Conservation (phyloP, 2,888 invertebrate genomes). For the Thereva unica region DNA sequence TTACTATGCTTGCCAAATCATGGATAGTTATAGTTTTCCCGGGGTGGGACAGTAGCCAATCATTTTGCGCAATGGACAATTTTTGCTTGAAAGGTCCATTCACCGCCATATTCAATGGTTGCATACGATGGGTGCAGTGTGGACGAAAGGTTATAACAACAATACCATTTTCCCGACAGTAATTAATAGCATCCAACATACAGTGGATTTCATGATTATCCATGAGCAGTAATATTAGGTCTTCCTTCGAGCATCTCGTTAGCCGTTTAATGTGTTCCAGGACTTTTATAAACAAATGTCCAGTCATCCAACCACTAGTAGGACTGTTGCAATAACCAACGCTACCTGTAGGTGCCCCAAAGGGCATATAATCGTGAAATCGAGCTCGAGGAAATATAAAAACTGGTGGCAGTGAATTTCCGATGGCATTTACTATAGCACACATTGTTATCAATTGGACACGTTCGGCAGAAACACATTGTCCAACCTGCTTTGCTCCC, state of each 20-base stretch:
- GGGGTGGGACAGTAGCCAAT: too few relatives aligned
- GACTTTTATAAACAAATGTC: background rate
- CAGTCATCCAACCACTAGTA: constrained; percentile 40
- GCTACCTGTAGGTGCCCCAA: constrained; percentile 38
- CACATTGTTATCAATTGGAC: too few relatives aligned
- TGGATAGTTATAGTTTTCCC: too few relatives aligned
- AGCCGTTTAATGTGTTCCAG: too few relatives aligned
- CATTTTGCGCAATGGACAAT: too few relatives aligned
- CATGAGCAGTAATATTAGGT: too few relatives aligned
- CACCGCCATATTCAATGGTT: too few relatives aligned
- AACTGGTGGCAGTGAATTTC: too few relatives aligned
- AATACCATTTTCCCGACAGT: constrained; percentile 2
- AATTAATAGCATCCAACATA: constrained; percentile 1
- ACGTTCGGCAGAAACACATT: constrained; percentile 46
- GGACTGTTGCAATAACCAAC: constrained; percentile 36
- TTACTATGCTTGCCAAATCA: too few relatives aligned
- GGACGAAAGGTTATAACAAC: constrained; percentile 9
- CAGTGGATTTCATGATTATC: constrained; percentile 11
- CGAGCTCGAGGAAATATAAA: constrained; percentile 37
- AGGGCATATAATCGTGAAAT: constrained; percentile 34
- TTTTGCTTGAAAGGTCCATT: too few relatives aligned
- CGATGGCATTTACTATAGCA: too few relatives aligned
- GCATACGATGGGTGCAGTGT: constrained; percentile 12
- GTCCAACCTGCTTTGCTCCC: constrained; percentile 44
- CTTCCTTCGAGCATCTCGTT: too few relatives aligned